phyloP scores from a whole-genome alignment of 37 sponge, comb jelly and placozoan species.

The Amphimedon queenslandica region DNA sequence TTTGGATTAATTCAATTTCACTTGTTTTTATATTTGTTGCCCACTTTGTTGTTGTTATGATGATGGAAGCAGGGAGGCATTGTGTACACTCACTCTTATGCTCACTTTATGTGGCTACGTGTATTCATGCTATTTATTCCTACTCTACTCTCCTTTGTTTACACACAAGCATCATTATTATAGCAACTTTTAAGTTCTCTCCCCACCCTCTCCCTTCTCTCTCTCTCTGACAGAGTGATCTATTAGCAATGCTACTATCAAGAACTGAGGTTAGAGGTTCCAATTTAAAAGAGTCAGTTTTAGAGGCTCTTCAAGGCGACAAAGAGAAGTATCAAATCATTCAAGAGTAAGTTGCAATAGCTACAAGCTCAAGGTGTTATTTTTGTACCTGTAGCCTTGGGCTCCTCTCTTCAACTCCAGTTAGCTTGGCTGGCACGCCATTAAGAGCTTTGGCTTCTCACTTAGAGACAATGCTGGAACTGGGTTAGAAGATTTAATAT shows the following conservation, averaged over 20 bases:
- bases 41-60: too few relatives aligned
- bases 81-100: too few relatives aligned
- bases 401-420: constrained; percentile 53
- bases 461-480: constrained; percentile 29
- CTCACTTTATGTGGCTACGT: too few relatives aligned
- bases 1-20: too few relatives aligned
- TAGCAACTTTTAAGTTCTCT: too few relatives aligned
- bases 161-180: too few relatives aligned
- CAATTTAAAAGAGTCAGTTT: constrained; percentile 37
- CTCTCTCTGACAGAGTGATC: constrained; percentile 35
- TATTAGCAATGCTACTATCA: constrained; percentile 52
- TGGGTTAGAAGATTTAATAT: constrained; percentile 8
- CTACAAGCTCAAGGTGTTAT: not conserved
- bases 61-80: too few relatives aligned
- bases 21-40: too few relatives aligned
- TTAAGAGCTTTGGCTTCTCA: constrained; percentile 56
- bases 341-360: constrained; percentile 49
- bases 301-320: constrained; percentile 35
- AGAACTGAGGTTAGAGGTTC: constrained; percentile 21
- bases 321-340: constrained; percentile 27
- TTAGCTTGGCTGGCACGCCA: constrained; percentile 39
- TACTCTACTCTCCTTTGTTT: too few relatives aligned
- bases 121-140: too few relatives aligned
- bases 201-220: too few relatives aligned
- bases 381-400: constrained; percentile 39